These are phyloP conservation scores for Naso thynnoides DNA, from an alignment of 2,797 vertebrate genomes.

Conservation along the genomic window DNA sequence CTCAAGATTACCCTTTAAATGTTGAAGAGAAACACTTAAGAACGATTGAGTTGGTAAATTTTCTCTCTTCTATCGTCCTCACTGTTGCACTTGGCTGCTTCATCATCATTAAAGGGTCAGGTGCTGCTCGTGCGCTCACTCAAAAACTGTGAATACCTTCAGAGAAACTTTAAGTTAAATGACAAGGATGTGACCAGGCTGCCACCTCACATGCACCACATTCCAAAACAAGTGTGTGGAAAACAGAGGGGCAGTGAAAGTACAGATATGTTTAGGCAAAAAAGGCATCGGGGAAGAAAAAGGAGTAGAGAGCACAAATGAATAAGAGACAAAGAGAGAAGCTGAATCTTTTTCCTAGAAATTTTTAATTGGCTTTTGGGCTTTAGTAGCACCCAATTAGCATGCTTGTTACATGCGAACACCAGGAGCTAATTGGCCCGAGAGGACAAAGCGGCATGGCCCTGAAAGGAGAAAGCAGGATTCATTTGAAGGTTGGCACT, in stretches of 20 bases:
- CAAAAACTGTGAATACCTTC: slow-evolving; percentile 35
- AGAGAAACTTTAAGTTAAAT: slow-evolving; percentile 37
- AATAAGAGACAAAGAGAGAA: slow-evolving; percentile 65
- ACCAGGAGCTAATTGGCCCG: slow-evolving; percentile 79
- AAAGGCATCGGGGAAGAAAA: slow-evolving; percentile 29
- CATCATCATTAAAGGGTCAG: slow-evolving; percentile 64
- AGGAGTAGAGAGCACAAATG: slow-evolving; percentile 12
- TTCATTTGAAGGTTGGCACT: slow-evolving; percentile 68
- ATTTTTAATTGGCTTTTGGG: slow-evolving; percentile 83
- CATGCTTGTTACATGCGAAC: slow-evolving; percentile 79
- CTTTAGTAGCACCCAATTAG: slow-evolving; percentile 80
- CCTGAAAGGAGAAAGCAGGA: slow-evolving; percentile 61
- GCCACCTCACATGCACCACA: slow-evolving; percentile 22
- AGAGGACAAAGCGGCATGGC: slow-evolving; percentile 62
- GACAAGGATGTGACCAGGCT: slow-evolving; percentile 32
- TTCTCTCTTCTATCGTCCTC: slow-evolving; percentile 40
- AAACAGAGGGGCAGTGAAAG: slow-evolving; percentile 24
- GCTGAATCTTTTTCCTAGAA: slow-evolving; percentile 45
- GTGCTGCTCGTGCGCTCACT: slow-evolving; percentile 43
- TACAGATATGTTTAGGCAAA: slow-evolving; percentile 33
- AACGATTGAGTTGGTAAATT: slow-evolving; percentile 39
- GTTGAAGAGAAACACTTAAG: slow-evolving; percentile 58
- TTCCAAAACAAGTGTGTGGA: slow-evolving; percentile 22
- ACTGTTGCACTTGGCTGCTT: slow-evolving; percentile 51
- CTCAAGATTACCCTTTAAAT: slow-evolving; percentile 57